phyloP scores from a whole-genome alignment of 2,797 vertebrate genomes.

The Tenualosa thibaudeaui region DNA sequence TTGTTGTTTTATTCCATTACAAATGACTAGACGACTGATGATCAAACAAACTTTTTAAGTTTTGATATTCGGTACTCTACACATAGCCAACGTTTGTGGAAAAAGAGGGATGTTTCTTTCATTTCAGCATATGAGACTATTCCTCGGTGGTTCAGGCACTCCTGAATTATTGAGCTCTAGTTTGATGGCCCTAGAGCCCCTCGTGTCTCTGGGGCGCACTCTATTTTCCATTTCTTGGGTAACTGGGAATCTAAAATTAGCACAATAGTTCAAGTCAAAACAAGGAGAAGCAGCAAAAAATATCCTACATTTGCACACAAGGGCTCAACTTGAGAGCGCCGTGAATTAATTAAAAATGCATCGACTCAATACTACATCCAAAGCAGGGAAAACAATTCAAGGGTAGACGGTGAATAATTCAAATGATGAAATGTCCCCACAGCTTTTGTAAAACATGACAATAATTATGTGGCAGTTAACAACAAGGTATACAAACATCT shows the following conservation, averaged over 20 bases:
- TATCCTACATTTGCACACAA: slow-evolving; percentile 38
- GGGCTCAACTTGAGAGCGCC: slow-evolving; percentile 41
- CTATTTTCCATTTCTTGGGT: slow-evolving; percentile 58
- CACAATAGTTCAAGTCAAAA: slow-evolving; percentile 29
- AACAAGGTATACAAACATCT: slow-evolving; percentile 32
- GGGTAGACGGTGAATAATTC: slow-evolving; percentile 51
- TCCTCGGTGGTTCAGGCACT: slow-evolving; percentile 31
- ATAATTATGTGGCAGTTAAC: slow-evolving; percentile 41
- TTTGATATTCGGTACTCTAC: neutral
- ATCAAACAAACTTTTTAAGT: no score
- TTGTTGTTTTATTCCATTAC: neutral
- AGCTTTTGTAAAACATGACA: slow-evolving; percentile 39
- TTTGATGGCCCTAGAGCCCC: slow-evolving; percentile 43
- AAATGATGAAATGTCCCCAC: slow-evolving; percentile 36
- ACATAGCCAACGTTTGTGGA: slow-evolving; percentile 34
- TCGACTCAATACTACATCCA: slow-evolving; percentile 48
- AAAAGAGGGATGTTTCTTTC: slow-evolving; percentile 33
- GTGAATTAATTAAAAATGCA: slow-evolving; percentile 64
- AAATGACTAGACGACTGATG: no score
- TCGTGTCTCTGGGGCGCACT: slow-evolving; percentile 37
- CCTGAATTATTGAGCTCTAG: slow-evolving; percentile 64
- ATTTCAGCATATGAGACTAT: slow-evolving; percentile 42
- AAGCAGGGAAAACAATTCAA: slow-evolving; percentile 48
- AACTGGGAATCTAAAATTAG: slow-evolving; percentile 46
- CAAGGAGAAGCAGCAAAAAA: slow-evolving; percentile 37